These are phyloP conservation scores for Hystrix brachyura DNA, from an alignment of 2,113 vertebrate genomes.

Conservation along the genomic window DNA sequence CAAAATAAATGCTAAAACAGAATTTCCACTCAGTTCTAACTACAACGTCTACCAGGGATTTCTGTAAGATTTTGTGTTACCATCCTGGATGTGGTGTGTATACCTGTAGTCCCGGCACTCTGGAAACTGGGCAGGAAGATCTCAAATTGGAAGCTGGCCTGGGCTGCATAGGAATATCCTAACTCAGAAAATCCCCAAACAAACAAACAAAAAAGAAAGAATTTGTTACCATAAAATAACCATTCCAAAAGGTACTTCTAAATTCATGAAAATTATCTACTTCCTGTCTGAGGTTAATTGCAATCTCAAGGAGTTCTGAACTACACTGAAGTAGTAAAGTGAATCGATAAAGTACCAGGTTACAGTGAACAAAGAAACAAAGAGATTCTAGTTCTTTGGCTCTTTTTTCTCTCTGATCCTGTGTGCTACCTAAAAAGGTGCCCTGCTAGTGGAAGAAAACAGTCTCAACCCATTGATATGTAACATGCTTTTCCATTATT, in stretches of 20 bases:
- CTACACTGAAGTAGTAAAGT: background rate
- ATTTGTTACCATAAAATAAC: background rate
- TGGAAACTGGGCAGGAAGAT: background rate
- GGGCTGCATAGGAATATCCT: background rate
- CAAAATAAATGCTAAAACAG: slow-evolving; percentile 6
- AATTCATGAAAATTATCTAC: background rate
- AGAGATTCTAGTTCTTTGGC: background rate
- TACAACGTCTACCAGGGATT: background rate
- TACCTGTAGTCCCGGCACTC: background rate
- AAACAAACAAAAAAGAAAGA: background rate
- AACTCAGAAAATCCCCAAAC: background rate
- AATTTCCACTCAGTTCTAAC: slow-evolving; percentile 41
- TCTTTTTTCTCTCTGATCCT: background rate
- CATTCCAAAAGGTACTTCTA: background rate
- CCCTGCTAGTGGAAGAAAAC: background rate
- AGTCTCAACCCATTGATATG: background rate
- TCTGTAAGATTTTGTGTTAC: background rate
- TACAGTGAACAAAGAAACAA: background rate
- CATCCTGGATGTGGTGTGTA: background rate
- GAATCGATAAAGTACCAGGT: background rate
- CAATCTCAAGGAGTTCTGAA: background rate
- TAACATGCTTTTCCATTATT: background rate
- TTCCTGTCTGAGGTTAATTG: background rate
- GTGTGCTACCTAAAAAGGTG: background rate
- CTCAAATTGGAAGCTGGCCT: background rate